These are phyloP conservation scores for Parnassius smintheus DNA, from an alignment of 2,888 invertebrate species.

Conservation along the genomic window DNA sequence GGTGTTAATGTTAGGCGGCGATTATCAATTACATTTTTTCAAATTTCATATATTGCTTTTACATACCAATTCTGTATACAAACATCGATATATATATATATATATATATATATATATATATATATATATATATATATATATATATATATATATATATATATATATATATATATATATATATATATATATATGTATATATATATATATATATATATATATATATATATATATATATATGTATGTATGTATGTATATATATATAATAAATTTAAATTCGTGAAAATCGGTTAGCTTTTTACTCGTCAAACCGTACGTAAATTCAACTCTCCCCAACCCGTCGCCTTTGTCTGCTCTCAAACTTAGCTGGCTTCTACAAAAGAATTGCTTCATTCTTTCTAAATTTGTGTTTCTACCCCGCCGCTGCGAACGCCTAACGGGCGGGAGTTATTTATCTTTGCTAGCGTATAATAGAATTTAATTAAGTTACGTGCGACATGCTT, in stretches of 20 bases:
- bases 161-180: no score
- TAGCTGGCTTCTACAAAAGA: slow-evolving; percentile 49
- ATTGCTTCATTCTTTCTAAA: slow-evolving; percentile 73
- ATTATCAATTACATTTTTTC: no score
- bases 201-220: no score
- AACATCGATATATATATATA: no score
- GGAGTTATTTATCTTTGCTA: slow-evolving; percentile 75
- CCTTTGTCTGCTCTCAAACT: slow-evolving; percentile 11
- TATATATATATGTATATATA: no score
- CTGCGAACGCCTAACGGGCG: slow-evolving; percentile 46
- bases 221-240: no score
- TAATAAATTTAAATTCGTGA: neutral
- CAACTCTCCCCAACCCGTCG: neutral
- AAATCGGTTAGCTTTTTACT: neutral
- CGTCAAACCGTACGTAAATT: slow-evolving; percentile 9
- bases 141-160: no score
- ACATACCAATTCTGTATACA: no score
- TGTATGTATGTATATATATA: neutral
- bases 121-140: neutral
- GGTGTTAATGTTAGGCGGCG: no score
- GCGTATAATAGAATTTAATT: slow-evolving; percentile 79
- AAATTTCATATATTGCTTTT: no score
- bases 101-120: neutral
- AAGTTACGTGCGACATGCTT: slow-evolving; percentile 74
- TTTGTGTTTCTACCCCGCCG: slow-evolving; percentile 46